These are phyloP conservation scores for Beris morrisii DNA, from an alignment of 2,888 invertebrate species.

Conservation along the genomic window DNA sequence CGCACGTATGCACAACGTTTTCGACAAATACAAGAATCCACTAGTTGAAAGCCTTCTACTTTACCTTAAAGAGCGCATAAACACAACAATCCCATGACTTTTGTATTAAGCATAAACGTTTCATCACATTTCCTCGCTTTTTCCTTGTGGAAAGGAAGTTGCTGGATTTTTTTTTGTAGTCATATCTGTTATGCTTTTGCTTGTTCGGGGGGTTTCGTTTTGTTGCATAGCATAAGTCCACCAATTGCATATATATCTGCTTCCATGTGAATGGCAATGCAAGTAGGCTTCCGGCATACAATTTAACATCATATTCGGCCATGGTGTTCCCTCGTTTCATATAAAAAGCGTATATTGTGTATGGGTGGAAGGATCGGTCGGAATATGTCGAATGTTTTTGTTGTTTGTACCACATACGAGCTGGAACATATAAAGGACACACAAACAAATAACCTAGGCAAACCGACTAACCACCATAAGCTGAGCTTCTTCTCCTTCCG, in stretches of 20 bases:
- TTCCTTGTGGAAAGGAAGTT: conserved; percentile 22
- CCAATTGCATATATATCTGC: conserved; percentile 19
- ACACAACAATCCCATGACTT: conserved; percentile 22
- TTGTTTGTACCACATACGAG: too few species aligned
- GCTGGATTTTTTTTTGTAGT: conserved; percentile 5
- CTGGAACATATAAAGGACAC: too few species aligned
- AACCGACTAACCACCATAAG: too few species aligned
- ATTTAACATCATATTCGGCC: conserved; percentile 23
- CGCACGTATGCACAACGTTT: conserved; percentile 27
- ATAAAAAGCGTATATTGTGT: too few species aligned
- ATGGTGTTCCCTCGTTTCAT: too few species aligned
- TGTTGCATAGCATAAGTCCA: conserved; percentile 7
- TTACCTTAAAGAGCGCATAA: conserved; percentile 29
- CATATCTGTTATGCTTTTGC: conserved; percentile 17
- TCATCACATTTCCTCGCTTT: conserved; percentile 23
- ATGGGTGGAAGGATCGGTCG: too few species aligned
- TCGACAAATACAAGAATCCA: conserved; percentile 13
- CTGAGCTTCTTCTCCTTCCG: too few species aligned
- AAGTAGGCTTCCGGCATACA: conserved; percentile 26
- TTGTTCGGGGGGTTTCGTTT: not conserved
- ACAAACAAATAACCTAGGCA: too few species aligned
- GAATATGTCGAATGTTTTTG: too few species aligned
- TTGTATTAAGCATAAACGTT: conserved; percentile 19
- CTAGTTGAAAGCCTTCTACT: conserved; percentile 7
- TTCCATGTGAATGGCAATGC: conserved; percentile 1